Conservation (phyloP, 2,888 invertebrate genomes). For the Acrobasis suavella region DNA sequence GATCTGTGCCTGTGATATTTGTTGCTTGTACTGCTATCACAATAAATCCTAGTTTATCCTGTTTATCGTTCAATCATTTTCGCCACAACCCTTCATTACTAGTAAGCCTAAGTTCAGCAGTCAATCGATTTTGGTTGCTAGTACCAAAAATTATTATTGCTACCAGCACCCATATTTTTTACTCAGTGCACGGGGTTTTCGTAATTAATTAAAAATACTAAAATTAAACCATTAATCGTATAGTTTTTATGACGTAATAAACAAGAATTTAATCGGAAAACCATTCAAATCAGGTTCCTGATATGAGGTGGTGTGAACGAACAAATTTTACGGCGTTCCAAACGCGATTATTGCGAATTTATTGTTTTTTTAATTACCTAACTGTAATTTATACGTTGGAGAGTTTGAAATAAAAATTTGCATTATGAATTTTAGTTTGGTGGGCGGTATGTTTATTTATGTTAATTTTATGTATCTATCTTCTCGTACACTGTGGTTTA, state of each 20-base stretch:
- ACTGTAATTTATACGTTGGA: neutral
- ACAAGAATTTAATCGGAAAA: slow-evolving; percentile 7
- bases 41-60: no score
- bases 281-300: slow-evolving; percentile 7
- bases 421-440: neutral
- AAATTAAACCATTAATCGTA: slow-evolving; percentile 12
- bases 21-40: no score
- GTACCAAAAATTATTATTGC: no score
- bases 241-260: slow-evolving; percentile 10
- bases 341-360: slow-evolving; percentile 7
- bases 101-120: no score
- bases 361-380: slow-evolving; percentile 7
- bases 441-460: neutral
- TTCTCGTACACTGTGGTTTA: neutral
- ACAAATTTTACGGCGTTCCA: slow-evolving; percentile 3
- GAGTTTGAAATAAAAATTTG: neutral
- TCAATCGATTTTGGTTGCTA: no score
- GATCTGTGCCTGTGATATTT: no score
- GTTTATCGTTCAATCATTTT: no score
- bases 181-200: neutral
- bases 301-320: slow-evolving; percentile 2
- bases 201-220: slow-evolving; percentile 8
- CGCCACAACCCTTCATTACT: no score
- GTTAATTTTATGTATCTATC: neutral
- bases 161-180: no score